Evolutionary conservation across 2,888 invertebrate genomes (phyloP).

Genomic region (Camptogramma bilineatum): DNA sequence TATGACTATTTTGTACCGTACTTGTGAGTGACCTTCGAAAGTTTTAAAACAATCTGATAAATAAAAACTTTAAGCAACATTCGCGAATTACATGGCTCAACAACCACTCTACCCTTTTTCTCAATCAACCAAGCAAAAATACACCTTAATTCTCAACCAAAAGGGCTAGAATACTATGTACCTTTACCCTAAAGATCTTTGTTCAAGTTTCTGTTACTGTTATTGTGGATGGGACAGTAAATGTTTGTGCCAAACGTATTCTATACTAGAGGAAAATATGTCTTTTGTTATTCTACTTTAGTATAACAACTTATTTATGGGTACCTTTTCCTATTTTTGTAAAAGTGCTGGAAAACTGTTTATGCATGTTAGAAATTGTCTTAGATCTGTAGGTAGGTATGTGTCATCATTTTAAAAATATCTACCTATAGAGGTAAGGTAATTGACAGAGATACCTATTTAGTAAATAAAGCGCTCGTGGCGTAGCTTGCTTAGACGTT

Average conservation of each 20-base stretch:
- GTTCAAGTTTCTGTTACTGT: slow-evolving; percentile 33
- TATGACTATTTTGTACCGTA: too few relatives aligned
- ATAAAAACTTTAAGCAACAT: too few relatives aligned
- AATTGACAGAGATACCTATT: too few relatives aligned
- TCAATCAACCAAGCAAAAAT: slow-evolving; percentile 30
- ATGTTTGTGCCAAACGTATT: slow-evolving; percentile 22
- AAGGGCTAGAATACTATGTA: slow-evolving; percentile 33
- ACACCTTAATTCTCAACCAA: slow-evolving; percentile 22
- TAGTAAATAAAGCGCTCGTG: too few relatives aligned
- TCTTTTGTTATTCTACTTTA: slow-evolving; percentile 2
- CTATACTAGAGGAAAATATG: slow-evolving; percentile 11
- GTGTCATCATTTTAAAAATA: too few relatives aligned
- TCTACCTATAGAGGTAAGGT: too few relatives aligned
- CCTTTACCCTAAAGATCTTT: slow-evolving; percentile 29
- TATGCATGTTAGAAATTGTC: too few relatives aligned
- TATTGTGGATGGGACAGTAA: slow-evolving; percentile 22
- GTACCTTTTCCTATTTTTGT: neutral
- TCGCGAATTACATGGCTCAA: slow-evolving; percentile 33
- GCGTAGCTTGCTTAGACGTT: too few relatives aligned
- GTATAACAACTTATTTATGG: slow-evolving; percentile 2
- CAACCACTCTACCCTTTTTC: slow-evolving; percentile 28
- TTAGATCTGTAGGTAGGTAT: too few relatives aligned
- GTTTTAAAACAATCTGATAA: neutral
- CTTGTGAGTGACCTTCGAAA: too few relatives aligned
- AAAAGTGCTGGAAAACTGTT: too few relatives aligned